phyloP scores from a whole-genome alignment of 2,888 invertebrate genomes.

The Neocrepidodera transversa region DNA sequence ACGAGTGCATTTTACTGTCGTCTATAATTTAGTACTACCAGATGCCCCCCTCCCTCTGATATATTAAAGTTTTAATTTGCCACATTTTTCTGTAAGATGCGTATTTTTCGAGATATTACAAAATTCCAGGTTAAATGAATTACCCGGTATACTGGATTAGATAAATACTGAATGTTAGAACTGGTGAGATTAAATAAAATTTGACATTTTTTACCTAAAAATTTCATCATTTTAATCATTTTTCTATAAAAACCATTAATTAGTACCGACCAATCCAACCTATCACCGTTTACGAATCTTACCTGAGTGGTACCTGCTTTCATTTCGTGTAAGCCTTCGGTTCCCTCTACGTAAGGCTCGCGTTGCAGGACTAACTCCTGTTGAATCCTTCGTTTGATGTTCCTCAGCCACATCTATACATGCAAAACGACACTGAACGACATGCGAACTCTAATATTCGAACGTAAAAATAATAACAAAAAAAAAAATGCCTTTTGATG shows the following conservation, averaged over 20 bases:
- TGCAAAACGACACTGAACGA: conserved; percentile 46
- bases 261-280: background rate
- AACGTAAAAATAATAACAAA: conserved; percentile 13
- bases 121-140: too few relatives aligned
- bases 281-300: conserved; percentile 58
- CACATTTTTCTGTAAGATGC: too few relatives aligned
- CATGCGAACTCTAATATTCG: conserved; percentile 30
- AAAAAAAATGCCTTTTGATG: conserved; percentile 26
- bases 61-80: too few relatives aligned
- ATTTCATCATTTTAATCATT: background rate
- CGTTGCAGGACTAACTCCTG: conserved; percentile 60
- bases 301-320: conserved; percentile 97
- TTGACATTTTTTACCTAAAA: too few relatives aligned
- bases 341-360: conserved; percentile 71
- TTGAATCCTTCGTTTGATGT: conserved; percentile 48
- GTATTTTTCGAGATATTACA: too few relatives aligned
- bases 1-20: too few relatives aligned
- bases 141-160: too few relatives aligned
- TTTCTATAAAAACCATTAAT: background rate
- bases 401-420: conserved; percentile 54
- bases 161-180: too few relatives aligned
- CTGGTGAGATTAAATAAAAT: too few relatives aligned
- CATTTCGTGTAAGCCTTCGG: conserved; percentile 89
- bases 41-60: too few relatives aligned
- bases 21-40: too few relatives aligned